Base-by-base conservation (phyloP, 2,113 vertebrate genomes). In the Salminus brasiliensis region DNA sequence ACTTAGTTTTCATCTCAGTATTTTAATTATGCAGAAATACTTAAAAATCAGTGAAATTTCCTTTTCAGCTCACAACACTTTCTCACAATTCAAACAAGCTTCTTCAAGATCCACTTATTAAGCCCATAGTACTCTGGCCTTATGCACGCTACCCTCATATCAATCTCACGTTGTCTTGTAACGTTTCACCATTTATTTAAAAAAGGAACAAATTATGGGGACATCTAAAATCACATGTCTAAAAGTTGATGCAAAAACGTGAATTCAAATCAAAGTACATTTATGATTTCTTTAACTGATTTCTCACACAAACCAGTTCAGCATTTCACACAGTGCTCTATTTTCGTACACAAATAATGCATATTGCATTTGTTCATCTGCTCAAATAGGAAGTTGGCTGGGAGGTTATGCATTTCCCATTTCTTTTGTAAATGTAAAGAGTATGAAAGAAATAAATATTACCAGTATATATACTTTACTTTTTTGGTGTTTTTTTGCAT, bases 401-500 rank as follows among this genome's bases (percentile, higher is more conserved):
- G 78, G 83, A 82, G 79, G 81, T 84, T 81, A 87, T 82, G 52
- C 76, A 83, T 87, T 86, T 84, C 74, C 45, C 62, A 68, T 45
- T 88, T 69, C 85, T 76, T 73, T 69, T 66, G 67, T 83, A 85
- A 85, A 82, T 83, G 85, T 85, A 87, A 84, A 89, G 87, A 85
- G 91, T 87, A 90, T 81, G 85, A 88, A 89, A 89, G 82, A 90
- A 94, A 94, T 93, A 94, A 94, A 94, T 93, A 94, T 92, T 90
- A 93, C 87, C 89, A 93, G 88, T 92, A 92, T 89, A 93, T 83
- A 90, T 88, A 89, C 82, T 90, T 92, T 91, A 79, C 39, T 53
- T 86, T 86, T 88, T 91, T 80, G 70, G 71, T 74, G 49, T 90
- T 91, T 72, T 77, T 71, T 84, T 81, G 68, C 30, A 92, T 91